Evolutionary conservation across 2,797 vertebrate species (phyloP).

Genomic region (Toxotes lorentzi): DNA sequence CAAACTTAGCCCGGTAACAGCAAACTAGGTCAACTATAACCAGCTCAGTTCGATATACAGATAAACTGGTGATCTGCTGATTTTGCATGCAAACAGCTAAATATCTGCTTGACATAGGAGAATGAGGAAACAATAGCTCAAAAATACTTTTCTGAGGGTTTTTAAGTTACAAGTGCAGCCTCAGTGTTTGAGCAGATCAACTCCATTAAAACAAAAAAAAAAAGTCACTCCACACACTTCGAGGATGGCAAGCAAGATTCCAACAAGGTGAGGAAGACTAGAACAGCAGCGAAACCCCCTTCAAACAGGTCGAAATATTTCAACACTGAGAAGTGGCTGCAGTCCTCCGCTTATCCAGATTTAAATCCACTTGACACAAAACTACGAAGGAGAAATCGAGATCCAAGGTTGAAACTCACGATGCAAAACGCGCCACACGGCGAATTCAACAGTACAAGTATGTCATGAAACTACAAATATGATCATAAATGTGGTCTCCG

Average conservation of each 20-base stretch:
- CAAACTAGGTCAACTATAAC: slow-evolving; percentile 70
- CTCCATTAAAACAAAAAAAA: fast-evolving
- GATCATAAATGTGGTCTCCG: fast-evolving
- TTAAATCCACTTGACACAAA: not conserved
- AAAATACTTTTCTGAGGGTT: not conserved
- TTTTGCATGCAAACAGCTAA: not conserved
- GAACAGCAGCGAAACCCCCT: fast-evolving
- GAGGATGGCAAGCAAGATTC: fast-evolving
- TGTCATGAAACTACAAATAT: fast-evolving
- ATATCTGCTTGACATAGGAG: fast-evolving
- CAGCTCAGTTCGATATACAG: not conserved
- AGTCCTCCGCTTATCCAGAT: not conserved
- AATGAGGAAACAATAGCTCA: not conserved
- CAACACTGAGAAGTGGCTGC: not conserved
- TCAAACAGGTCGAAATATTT: not conserved
- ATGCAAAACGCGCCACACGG: fast-evolving
- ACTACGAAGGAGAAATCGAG: fast-evolving
- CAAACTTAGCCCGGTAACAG: slow-evolving; percentile 52
- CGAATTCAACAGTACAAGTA: fast-evolving
- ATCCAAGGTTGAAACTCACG: fast-evolving
- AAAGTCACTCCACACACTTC: not conserved
- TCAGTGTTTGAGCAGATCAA: not conserved
- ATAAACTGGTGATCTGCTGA: not conserved
- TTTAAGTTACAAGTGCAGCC: not conserved
- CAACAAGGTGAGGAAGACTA: fast-evolving